Evolutionary conservation across 2,797 vertebrate genomes (phyloP), one percentile per base, ranked within the genome.

Genomic region (Vireo griseus): DNA sequence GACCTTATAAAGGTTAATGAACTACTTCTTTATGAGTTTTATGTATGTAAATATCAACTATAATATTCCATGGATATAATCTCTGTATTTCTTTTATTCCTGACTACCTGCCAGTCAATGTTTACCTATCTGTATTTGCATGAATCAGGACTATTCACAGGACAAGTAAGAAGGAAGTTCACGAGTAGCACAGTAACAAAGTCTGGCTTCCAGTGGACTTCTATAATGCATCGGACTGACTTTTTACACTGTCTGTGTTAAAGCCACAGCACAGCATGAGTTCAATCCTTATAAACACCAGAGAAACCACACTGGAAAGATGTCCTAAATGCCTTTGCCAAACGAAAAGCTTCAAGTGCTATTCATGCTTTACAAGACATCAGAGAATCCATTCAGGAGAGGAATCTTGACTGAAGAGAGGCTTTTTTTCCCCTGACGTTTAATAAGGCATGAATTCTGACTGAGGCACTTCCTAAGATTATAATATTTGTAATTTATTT

Each of bases 301-400:
- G 51, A 94, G 75, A 76, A 96, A 71, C 63, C 84, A 85, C 92
- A 71, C 48, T 89, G 92, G 71, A 77, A 93, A 93, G 74, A 91
- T 59, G 44, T 39, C 62, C 86, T 82, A 79, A 79, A 66, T 21
- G n/a, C 26, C 55, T 91, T 12, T 87, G 67, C 55, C 92, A 92
- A 94, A 87, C 10, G 14, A 79, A 94, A 92, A 85, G 89, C 48
- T 93, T 82, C 72, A 82, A 79, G 85, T 2, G 2, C 16, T 69
- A 35, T 86, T 92, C 59, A 31, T 22, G 73, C 37, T 74, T 82
- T 71, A 55, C 69, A 89, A 84, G 67, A 85, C 39, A 89, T 29
- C 55, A 87, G 59, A 76, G 40, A 54, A 73, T 31, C 44, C 4
- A 31, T 29, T 75, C 47, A 87, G 59, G 63, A 84, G 28, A 88